Evolutionary conservation across 2,888 invertebrate genomes (phyloP).

Genomic region (Cataglyphis cursor): DNA sequence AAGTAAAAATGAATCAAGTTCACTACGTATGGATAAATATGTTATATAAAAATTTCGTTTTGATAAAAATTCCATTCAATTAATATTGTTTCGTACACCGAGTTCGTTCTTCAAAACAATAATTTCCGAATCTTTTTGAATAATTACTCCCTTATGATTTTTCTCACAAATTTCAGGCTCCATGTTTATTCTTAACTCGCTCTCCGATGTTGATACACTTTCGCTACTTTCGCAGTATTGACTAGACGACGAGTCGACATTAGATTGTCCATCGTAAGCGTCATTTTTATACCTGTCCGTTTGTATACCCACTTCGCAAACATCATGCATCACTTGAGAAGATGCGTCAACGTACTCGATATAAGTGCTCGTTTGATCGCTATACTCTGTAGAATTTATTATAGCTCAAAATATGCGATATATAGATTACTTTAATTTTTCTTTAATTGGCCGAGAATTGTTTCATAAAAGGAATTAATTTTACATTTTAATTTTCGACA

Average conservation of each 20-base stretch:
- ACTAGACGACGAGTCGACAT: conserved; percentile 53
- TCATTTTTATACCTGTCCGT: conserved; percentile 41
- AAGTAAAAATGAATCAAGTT: not conserved
- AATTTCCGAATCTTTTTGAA: conserved; percentile 82
- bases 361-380: conserved; percentile 25
- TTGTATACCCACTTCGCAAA: conserved; percentile 62
- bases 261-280: conserved; percentile 55
- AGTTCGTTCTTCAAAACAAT: conserved; percentile 79
- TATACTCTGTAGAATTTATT: conserved; percentile 55
- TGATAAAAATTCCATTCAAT: not conserved
- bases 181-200: conserved; percentile 55
- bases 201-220: conserved; percentile 46
- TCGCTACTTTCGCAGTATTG: conserved; percentile 57
- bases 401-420: not conserved
- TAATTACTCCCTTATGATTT: conserved; percentile 74
- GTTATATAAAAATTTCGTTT: not conserved
- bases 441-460: not conserved
- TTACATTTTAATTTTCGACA: not conserved
- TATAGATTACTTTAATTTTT: not conserved
- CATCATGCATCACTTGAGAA: conserved; percentile 52
- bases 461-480: not conserved
- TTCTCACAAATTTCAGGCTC: conserved; percentile 52
- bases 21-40: not conserved
- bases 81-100: conserved; percentile 66
- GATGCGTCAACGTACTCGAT: conserved; percentile 63